Percentiles rank a stretch among this genome's conserved stretches.
phyloP scores from a whole-genome alignment of 2,888 invertebrate species.

The Abscondita cerata region DNA sequence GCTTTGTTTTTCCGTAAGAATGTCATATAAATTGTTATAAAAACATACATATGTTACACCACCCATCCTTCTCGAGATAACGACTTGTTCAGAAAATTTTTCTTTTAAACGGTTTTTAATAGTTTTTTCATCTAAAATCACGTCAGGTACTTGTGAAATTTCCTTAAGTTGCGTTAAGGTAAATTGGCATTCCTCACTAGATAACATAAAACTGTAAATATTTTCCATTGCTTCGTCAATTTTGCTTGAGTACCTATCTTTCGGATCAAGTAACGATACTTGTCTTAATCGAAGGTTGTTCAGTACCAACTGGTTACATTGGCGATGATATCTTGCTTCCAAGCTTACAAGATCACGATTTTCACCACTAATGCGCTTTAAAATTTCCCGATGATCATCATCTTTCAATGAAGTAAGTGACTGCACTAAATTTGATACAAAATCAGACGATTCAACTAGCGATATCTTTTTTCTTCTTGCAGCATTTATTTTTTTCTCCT shows the following conservation, averaged over 20 bases:
- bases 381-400: background rate
- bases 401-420: background rate
- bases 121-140: background rate
- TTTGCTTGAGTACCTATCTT: background rate
- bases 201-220: background rate
- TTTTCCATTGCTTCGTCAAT: background rate
- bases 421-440: background rate
- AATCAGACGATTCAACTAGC: background rate
- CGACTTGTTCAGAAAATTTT: no score
- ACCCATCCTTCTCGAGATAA: no score
- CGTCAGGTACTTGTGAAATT: background rate
- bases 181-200: constrained; percentile 1
- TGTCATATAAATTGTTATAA: no score
- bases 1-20: no score
- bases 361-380: background rate
- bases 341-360: background rate
- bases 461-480: background rate
- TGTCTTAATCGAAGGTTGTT: background rate
- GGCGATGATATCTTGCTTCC: background rate
- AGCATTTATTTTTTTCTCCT: background rate
- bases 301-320: no score
- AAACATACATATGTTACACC: no score
- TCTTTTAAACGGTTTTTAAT: no score
- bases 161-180: background rate
- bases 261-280: background rate